A percentile compares a stretch with the other conserved stretches of the same genome.
phyloP scores from a whole-genome alignment of 1,140 invertebrate species.

The Drosophila teissieri region DNA sequence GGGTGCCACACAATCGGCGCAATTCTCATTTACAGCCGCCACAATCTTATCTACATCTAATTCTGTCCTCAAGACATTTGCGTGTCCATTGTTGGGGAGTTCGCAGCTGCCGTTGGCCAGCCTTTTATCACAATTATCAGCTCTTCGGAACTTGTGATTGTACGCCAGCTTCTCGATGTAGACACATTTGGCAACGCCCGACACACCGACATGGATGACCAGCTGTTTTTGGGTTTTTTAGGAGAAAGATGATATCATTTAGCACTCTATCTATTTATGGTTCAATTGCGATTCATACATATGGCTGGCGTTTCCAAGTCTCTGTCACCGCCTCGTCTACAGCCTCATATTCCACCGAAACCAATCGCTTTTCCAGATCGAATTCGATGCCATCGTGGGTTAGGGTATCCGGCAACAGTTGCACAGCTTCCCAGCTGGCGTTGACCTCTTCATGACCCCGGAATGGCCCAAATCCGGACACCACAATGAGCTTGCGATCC shows the following conservation, averaged over 20 bases:
- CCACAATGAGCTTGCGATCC: constrained; percentile 84
- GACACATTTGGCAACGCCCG: constrained; percentile 84
- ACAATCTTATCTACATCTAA: constrained; percentile 85
- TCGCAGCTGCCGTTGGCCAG: constrained; percentile 74
- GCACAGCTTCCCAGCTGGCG: constrained; percentile 90
- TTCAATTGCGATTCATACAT: constrained; percentile 63
- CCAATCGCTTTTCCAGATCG: constrained; percentile 85
- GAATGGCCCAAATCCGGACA: constrained; percentile 91
- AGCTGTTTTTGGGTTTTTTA: constrained; percentile 80
- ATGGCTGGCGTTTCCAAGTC: constrained; percentile 87
- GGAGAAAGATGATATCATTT: constrained; percentile 51
- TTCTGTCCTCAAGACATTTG: constrained; percentile 76
- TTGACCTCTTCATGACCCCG: constrained; percentile 86
- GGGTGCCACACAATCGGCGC: constrained; percentile 53
- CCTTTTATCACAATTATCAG: constrained; percentile 84
- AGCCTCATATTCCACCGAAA: constrained; percentile 87
- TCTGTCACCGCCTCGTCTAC: constrained; percentile 86
- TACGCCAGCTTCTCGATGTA: constrained; percentile 86
- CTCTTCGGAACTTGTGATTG: constrained; percentile 85
- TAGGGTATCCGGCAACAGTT: constrained; percentile 84
- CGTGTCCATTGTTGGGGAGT: constrained; percentile 63
- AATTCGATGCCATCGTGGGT: constrained; percentile 75
- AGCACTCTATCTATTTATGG: constrained; percentile 27
- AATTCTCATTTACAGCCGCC: constrained; percentile 57
- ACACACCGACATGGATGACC: constrained; percentile 88